Evolutionary conservation across 2,113 vertebrate genomes (phyloP).

Genomic region (Solenodon paradoxus): DNA sequence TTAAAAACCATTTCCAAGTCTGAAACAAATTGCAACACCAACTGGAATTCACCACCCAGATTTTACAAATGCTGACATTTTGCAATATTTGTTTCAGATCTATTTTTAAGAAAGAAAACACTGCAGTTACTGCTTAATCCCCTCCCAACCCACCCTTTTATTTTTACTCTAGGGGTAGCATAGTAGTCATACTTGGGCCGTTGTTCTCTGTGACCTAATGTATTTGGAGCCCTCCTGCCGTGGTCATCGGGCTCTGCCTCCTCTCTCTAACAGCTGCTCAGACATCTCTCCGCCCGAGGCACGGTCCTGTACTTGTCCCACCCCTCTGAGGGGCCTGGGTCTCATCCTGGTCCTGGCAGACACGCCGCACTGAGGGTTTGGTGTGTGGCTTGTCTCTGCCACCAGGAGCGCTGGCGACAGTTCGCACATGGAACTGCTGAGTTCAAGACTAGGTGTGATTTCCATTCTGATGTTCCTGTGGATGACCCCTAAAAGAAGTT

Average conservation of each 20-base stretch:
- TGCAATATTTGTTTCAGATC: slow-evolving; percentile 40
- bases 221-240: background rate
- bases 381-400: rapidly evolving
- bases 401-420: no score
- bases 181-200: background rate
- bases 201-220: background rate
- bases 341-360: background rate
- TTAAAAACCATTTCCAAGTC: background rate
- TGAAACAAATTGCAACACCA: background rate
- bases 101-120: slow-evolving; percentile 64
- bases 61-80: slow-evolving; percentile 3
- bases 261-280: background rate
- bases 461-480: background rate
- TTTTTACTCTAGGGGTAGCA: slow-evolving; percentile 42
- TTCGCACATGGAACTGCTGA: rapidly evolving
- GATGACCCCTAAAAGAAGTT: background rate
- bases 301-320: background rate
- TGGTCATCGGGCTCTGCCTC: background rate
- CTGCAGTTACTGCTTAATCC: background rate
- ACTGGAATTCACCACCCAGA: background rate
- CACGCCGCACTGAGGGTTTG: background rate
- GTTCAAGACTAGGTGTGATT: background rate
- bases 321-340: background rate
- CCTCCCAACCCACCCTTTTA: slow-evolving; percentile 26
- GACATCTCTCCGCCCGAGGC: background rate